Base-by-base conservation (phyloP, 2,888 invertebrate genomes). In the Acronicta alni region DNA sequence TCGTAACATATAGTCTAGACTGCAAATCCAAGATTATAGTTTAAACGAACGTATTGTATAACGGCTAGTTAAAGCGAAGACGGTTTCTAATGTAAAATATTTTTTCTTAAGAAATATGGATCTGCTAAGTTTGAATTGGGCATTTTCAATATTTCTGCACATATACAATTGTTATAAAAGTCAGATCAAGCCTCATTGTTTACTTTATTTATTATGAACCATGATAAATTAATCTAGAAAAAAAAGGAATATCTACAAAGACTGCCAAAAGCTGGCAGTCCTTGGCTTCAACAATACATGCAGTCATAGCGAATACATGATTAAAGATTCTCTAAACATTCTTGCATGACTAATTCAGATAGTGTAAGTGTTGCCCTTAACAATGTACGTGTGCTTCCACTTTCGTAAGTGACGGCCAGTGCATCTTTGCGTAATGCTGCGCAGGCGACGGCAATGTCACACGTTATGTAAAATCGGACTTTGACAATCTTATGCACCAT, bases 351-450 rank as follows among this genome's bases (percentile, higher is more conserved):
- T 51, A 49, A 61, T 48, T 42, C 26, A 51, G 26, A 30, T 37
- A 51, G 23, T 38, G 44, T 45, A 55, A 49, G 18, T n/a, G 38
- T 47, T 62, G 64, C 60, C 76, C 75, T 78, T 83, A 78, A 78
- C 47, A 65, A 75, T 80, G 73, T 77, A 80, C 64, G 67, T 72
- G 71, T 67, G 65, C 70, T 64, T 59, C 58, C 60, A 72, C 72
- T 92, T 88, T 89, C 88, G 86, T 80, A 88, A 90, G 80, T 42
- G 49, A 69, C 71, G 66, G 70, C 47, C 68, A 75, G 81, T 87
- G 90, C 88, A 90, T 90, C 89, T 81, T 91, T 91, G 85, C 90
- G 90, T 82, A 91, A 92, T 75, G 41, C 44, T 26, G 38, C 55
- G 56, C 69, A 65, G 65, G 70, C 71, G 60, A 35, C 73, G 73